phyloP scores from a whole-genome alignment of 2,113 vertebrate genomes.

The Gallinago jamesoni region DNA sequence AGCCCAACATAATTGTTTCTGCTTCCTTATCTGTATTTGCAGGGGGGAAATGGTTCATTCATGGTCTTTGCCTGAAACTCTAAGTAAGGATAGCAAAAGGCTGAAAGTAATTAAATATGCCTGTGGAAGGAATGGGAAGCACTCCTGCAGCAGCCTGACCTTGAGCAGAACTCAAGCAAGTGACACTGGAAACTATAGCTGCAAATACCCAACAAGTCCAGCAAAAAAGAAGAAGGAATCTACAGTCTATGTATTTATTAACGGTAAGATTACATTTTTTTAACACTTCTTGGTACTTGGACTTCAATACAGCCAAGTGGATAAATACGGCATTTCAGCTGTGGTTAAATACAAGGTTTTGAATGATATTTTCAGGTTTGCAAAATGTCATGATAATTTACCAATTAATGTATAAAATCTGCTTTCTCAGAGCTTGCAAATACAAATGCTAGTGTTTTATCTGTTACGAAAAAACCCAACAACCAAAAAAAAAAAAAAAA shows the following conservation, averaged over 20 bases:
- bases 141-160: conserved; percentile 85
- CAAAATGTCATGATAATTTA: background rate
- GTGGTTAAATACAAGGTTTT: background rate
- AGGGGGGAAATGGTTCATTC: conserved; percentile 87
- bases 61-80: conserved; percentile 84
- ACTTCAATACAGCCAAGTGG: background rate
- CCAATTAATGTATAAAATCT: background rate
- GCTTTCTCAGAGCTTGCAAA: background rate
- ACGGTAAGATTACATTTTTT: conserved; percentile 82
- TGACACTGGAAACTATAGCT: conserved; percentile 89
- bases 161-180: conserved; percentile 75
- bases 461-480: background rate
- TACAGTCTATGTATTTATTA: conserved; percentile 90
- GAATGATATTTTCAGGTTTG: background rate
- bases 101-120: conserved; percentile 76
- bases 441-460: background rate
- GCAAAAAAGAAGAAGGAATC: conserved; percentile 73
- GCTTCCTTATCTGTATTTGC: conserved; percentile 70
- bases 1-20: conserved; percentile 50
- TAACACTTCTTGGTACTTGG: background rate
- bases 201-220: conserved; percentile 77
- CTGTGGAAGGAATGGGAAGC: conserved; percentile 81
- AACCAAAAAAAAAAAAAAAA: background rate
- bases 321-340: background rate
- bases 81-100: conserved; percentile 74